These are phyloP conservation scores for Allacma fusca DNA, from an alignment of 2,888 invertebrate species.

Conservation along the genomic window DNA sequence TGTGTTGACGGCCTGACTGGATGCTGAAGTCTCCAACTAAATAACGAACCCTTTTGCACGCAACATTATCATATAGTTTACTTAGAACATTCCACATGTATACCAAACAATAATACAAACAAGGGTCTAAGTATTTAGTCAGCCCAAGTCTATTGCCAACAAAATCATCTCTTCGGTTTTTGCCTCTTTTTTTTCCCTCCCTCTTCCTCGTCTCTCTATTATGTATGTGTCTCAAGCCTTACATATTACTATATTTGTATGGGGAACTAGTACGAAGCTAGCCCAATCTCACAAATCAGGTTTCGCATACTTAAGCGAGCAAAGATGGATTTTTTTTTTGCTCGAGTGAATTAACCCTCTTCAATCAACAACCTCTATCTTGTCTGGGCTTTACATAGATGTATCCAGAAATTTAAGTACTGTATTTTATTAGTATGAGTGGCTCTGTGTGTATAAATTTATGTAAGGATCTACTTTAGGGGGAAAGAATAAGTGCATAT, in stretches of 20 bases:
- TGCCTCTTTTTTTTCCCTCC: background rate
- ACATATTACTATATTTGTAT: background rate
- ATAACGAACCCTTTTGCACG: constrained; percentile 5
- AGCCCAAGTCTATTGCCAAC: background rate
- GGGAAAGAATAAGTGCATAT: too few species aligned
- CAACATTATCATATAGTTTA: constrained; percentile 12
- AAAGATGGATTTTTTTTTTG: constrained; percentile 32
- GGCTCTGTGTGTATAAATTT: too few species aligned
- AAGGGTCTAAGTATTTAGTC: background rate
- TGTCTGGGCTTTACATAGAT: background rate
- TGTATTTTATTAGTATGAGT: too few species aligned
- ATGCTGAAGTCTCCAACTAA: background rate
- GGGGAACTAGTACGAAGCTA: too few species aligned
- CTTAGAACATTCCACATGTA: background rate
- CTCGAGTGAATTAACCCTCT: constrained; percentile 24
- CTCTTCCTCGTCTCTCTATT: background rate
- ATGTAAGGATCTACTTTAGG: too few species aligned
- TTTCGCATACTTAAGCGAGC: constrained; percentile 26
- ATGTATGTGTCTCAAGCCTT: background rate
- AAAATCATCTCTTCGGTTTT: constrained; percentile 10
- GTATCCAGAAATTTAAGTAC: too few species aligned
- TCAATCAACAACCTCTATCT: constrained; percentile 27
- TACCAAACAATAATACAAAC: background rate
- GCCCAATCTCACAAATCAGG: constrained; percentile 32
- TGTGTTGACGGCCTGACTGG: constrained; percentile 11